These are phyloP conservation scores for Priocnemis perturbator DNA, from an alignment of 2,888 invertebrate genomes.

Conservation along the genomic window DNA sequence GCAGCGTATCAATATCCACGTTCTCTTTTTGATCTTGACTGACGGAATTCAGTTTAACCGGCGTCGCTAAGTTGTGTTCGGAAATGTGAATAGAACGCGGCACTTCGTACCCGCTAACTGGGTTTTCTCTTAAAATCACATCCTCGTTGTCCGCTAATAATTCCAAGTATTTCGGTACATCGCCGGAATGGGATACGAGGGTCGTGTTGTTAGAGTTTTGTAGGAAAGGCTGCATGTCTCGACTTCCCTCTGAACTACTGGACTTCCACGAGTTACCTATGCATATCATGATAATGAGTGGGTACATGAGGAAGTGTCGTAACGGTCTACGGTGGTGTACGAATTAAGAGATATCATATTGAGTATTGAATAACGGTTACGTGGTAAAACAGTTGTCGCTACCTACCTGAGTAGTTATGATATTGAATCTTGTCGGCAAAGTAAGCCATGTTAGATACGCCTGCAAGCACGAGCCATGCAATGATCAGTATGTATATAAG, in stretches of 20 bases:
- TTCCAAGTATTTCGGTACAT: conserved; percentile 81
- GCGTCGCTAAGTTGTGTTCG: conserved; percentile 44
- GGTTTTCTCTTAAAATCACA: conserved; percentile 71
- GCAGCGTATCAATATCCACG: conserved; percentile 27
- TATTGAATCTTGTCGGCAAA: conserved; percentile 86
- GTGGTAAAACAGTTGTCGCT: conserved; percentile 19
- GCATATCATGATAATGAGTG: conserved; percentile 5
- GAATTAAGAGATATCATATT: neutral
- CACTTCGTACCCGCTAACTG: conserved; percentile 81
- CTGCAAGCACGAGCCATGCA: conserved; percentile 78
- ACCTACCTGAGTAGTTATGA: conserved; percentile 78
- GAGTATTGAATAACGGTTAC: neutral
- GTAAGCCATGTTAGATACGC: conserved; percentile 87
- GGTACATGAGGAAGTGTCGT: neutral
- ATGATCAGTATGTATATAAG: conserved; percentile 66
- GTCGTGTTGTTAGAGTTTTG: conserved; percentile 65
- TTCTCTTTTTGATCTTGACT: conserved; percentile 30
- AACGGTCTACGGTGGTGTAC: neutral
- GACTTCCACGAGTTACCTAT: conserved; percentile 77
- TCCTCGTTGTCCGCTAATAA: conserved; percentile 79
- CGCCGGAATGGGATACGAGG: conserved; percentile 47
- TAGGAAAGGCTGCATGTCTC: conserved; percentile 76
- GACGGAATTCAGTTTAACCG: conserved; percentile 24
- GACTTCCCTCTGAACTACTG: conserved; percentile 75
- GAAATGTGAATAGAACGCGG: conserved; percentile 75